phyloP scores from a whole-genome alignment of 2,113 vertebrate genomes.

The Muntiacus reevesi region DNA sequence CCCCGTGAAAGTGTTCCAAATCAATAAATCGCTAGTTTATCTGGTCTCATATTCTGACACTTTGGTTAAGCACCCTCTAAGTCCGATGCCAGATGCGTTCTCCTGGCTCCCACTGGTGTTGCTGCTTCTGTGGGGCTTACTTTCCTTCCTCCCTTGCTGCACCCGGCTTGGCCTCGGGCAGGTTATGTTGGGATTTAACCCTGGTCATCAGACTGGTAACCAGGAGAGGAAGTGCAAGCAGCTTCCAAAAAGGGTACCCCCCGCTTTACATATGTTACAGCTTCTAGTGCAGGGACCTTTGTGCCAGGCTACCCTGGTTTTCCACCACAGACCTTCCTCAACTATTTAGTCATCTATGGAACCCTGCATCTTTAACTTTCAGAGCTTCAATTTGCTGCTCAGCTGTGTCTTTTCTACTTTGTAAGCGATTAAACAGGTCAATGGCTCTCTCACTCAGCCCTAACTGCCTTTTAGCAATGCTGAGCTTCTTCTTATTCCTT shows the following conservation, averaged over 20 bases:
- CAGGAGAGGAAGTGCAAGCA: neutral
- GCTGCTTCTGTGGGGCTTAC: neutral
- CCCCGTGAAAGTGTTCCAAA: neutral
- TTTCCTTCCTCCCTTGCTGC: neutral
- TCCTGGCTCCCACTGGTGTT: neutral
- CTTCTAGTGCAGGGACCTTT: neutral
- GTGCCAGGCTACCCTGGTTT: neutral
- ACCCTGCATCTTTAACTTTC: neutral
- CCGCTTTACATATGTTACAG: neutral
- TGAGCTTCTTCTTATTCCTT: neutral
- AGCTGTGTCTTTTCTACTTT: neutral
- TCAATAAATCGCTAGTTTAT: neutral
- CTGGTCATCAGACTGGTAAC: neutral
- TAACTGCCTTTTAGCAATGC: neutral
- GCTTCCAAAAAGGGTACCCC: neutral
- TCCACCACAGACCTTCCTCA: neutral
- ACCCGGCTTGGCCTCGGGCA: neutral
- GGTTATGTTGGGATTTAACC: neutral
- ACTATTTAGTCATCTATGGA: neutral
- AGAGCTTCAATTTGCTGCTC: neutral
- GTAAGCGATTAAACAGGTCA: neutral
- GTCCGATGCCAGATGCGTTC: neutral
- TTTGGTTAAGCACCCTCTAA: neutral
- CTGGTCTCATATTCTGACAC: neutral
- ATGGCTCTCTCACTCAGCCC: neutral